Conservation (phyloP, 2,113 vertebrate species). For the Cyanistes caeruleus region DNA sequence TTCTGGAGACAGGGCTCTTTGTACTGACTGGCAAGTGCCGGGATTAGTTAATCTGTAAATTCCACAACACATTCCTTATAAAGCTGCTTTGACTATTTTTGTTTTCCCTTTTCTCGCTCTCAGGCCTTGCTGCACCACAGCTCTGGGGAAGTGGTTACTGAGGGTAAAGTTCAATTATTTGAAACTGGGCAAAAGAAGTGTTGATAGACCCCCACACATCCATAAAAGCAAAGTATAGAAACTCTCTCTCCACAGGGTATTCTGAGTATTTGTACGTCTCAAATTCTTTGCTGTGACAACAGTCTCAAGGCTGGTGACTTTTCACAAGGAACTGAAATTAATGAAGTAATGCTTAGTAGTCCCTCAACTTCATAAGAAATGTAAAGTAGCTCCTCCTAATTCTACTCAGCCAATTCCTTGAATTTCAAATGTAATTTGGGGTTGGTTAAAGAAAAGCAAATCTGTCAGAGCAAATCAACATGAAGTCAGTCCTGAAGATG, state of each 20-base stretch:
- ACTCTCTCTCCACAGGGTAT: neutral
- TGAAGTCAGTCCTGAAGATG: neutral
- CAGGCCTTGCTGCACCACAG: neutral
- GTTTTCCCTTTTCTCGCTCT: neutral
- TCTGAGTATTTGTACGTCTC: neutral
- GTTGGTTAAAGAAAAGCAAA: neutral
- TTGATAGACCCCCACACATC: neutral
- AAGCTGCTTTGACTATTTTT: neutral
- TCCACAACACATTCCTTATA: neutral
- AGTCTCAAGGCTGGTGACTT: slow-evolving; percentile 2
- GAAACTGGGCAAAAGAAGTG: neutral
- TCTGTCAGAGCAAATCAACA: neutral
- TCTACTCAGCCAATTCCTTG: neutral
- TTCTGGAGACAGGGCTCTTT: neutral
- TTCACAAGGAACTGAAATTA: slow-evolving; percentile 22
- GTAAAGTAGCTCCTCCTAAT: neutral
- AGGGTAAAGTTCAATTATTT: neutral
- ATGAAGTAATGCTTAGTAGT: neutral
- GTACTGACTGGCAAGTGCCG: neutral
- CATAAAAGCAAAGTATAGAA: neutral
- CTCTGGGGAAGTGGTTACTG: neutral
- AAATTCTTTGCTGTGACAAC: neutral
- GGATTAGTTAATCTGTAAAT: slow-evolving; percentile 2
- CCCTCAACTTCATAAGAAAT: neutral
- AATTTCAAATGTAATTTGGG: slow-evolving; percentile 13